phyloP scores from a whole-genome alignment of 2,113 vertebrate species.

The Melanotaenia duboulayi region DNA sequence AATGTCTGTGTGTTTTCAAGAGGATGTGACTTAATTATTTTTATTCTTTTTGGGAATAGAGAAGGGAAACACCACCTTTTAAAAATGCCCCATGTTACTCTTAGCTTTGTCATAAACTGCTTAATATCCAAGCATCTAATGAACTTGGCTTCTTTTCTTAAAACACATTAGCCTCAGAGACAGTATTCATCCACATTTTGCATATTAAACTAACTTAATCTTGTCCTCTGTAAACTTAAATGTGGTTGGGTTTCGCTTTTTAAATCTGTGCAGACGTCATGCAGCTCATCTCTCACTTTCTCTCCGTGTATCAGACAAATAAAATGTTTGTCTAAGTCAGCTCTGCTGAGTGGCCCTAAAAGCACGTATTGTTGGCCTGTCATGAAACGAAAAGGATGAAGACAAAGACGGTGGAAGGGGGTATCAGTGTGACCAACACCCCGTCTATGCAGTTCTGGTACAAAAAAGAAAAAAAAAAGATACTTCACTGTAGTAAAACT shows the following conservation, averaged over 20 bases:
- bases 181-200: not conserved
- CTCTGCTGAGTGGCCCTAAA: slow-evolving; percentile 44
- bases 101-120: not conserved
- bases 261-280: slow-evolving; percentile 1
- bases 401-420: slow-evolving; percentile 45
- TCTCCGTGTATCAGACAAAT: slow-evolving; percentile 25
- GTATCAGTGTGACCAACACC: slow-evolving; percentile 32
- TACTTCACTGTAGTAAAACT: slow-evolving; percentile 53
- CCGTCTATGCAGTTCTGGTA: slow-evolving; percentile 31
- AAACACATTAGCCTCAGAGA: not conserved
- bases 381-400: slow-evolving; percentile 44
- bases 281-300: slow-evolving; percentile 37
- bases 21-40: too few relatives aligned
- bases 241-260: not conserved
- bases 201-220: not conserved
- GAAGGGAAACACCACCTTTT: too few relatives aligned
- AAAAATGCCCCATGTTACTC: too few relatives aligned
- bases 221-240: not conserved
- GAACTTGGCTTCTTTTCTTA: not conserved
- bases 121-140: not conserved
- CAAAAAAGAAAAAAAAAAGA: slow-evolving; percentile 36
- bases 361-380: slow-evolving; percentile 51
- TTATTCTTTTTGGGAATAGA: too few relatives aligned
- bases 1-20: too few relatives aligned
- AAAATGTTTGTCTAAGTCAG: slow-evolving; percentile 49